Conservation (phyloP, 2,113 vertebrate genomes). For the Xenotilapia flavipinnis region DNA sequence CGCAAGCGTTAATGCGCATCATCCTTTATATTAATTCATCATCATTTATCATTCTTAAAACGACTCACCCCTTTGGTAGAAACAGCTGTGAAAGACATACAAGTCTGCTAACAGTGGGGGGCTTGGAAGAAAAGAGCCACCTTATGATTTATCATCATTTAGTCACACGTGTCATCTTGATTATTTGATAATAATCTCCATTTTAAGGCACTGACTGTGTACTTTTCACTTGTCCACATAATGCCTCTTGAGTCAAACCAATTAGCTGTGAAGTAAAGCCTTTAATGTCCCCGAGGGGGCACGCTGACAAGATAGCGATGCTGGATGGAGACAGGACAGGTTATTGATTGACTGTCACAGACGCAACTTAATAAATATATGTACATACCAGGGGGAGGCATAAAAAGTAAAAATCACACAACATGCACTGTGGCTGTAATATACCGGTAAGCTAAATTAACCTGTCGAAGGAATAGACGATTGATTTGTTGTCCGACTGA, state of each 20-base stretch:
- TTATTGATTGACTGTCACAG: neutral
- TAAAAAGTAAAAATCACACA: neutral
- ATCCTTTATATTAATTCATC: neutral
- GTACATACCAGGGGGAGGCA: neutral
- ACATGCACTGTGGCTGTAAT: neutral
- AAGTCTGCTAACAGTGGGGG: neutral
- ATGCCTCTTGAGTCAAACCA: neutral
- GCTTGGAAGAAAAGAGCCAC: neutral
- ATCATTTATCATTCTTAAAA: neutral
- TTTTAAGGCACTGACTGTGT: neutral
- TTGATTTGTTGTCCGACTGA: conserved; percentile 29
- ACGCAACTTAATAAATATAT: neutral
- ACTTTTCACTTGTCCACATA: neutral
- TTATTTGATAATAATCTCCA: neutral
- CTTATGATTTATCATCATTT: neutral
- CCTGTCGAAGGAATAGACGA: neutral
- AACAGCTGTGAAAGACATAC: neutral
- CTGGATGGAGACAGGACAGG: neutral
- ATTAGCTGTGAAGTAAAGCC: neutral
- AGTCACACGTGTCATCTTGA: neutral
- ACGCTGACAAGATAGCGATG: neutral
- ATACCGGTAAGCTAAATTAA: conserved; percentile 1
- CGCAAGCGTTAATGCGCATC: neutral
- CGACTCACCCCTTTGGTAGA: neutral
- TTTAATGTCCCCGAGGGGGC: neutral